These are phyloP conservation scores for Acleris sparsana DNA, from an alignment of 2,888 invertebrate species.

Conservation along the genomic window DNA sequence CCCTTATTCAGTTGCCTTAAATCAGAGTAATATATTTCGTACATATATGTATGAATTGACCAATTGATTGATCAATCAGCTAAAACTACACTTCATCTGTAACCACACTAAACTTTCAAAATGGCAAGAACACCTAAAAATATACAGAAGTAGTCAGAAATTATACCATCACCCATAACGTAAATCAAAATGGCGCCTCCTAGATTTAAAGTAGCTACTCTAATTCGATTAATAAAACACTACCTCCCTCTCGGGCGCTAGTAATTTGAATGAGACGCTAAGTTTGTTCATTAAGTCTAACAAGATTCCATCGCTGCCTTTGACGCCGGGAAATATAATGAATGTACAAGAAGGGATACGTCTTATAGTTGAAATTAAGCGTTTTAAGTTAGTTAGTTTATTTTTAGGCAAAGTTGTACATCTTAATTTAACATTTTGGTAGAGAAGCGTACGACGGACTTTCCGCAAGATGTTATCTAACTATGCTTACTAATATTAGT, in stretches of 20 bases:
- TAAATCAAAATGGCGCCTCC: background rate
- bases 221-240: slow-evolving; percentile 32
- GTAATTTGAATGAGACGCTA: slow-evolving; percentile 65
- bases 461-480: no score
- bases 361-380: background rate
- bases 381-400: background rate
- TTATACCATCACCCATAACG: background rate
- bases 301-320: slow-evolving; percentile 74
- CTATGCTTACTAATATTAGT: no score
- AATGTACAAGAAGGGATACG: slow-evolving; percentile 16
- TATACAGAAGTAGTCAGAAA: no score
- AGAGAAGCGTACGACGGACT: no score
- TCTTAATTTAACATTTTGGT: no score
- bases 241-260: slow-evolving; percentile 35
- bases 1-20: no score
- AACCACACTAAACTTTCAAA: no score
- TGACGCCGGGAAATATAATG: slow-evolving; percentile 50
- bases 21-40: background rate
- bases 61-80: no score
- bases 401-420: no score
- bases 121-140: no score
- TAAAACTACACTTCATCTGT: no score
- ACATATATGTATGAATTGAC: background rate
- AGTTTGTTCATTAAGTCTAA: slow-evolving; percentile 80
- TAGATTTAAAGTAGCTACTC: slow-evolving; percentile 1